Conservation (phyloP, 1,140 invertebrate genomes). For the Caerostris darwini region DNA sequence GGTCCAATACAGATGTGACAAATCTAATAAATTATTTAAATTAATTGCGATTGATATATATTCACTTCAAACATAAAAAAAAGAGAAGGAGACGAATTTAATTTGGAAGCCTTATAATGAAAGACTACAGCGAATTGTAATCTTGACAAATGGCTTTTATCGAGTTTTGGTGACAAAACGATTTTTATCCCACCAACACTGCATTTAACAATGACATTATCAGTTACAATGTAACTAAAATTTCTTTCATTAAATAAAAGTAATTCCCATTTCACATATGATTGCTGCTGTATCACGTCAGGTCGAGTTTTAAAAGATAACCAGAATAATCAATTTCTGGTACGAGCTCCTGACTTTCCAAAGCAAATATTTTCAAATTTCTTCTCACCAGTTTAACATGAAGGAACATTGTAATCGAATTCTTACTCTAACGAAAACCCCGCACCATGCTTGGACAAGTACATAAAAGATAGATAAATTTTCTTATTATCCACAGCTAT, state of each 20-base stretch:
- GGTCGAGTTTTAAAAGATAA: background rate
- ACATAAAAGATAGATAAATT: background rate
- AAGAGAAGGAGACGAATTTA: too few species aligned
- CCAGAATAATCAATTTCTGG: background rate
- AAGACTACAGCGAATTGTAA: too few species aligned
- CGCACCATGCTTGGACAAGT: background rate
- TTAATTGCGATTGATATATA: too few species aligned
- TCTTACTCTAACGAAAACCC: background rate
- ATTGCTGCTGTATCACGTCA: background rate
- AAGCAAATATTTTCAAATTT: background rate
- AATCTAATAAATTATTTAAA: too few species aligned
- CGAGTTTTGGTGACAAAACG: background rate
- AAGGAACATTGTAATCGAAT: background rate
- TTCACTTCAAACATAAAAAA: too few species aligned
- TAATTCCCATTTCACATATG: background rate
- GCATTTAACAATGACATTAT: background rate
- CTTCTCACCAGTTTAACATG: too few species aligned
- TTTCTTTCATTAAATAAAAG: background rate
- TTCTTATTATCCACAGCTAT: background rate
- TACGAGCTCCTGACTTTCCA: background rate
- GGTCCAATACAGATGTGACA: too few species aligned
- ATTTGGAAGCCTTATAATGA: too few species aligned
- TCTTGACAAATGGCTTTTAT: background rate
- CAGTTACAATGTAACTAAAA: background rate
- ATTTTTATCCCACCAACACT: background rate